Percentiles rank a stretch among this genome's conserved stretches.
These are phyloP conservation scores for Notodonta ziczac DNA, from an alignment of 2,888 invertebrate species.

Conservation along the genomic window DNA sequence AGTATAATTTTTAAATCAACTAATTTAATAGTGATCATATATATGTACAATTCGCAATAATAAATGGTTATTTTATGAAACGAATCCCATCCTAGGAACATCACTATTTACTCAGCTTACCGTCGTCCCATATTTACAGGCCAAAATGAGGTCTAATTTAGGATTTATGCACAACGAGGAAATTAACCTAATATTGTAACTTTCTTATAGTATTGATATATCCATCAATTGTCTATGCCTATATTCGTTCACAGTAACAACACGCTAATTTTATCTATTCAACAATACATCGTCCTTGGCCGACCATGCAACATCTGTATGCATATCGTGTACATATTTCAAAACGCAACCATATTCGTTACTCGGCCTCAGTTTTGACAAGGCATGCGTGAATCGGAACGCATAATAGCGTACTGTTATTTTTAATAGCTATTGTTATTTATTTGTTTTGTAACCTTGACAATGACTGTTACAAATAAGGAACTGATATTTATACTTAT, in stretches of 20 bases:
- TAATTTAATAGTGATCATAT: too few relatives aligned
- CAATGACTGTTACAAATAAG: constrained; percentile 4
- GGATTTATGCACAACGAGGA: too few relatives aligned
- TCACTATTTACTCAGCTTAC: too few relatives aligned
- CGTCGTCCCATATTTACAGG: too few relatives aligned
- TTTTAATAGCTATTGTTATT: neutral
- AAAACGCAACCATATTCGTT: constrained; percentile 4
- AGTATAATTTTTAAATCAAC: neutral
- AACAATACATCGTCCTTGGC: constrained; percentile 4
- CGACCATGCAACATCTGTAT: constrained; percentile 1
- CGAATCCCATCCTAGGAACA: too few relatives aligned
- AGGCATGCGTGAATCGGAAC: neutral
- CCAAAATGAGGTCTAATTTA: too few relatives aligned
- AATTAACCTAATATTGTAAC: too few relatives aligned
- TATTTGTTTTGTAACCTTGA: constrained; percentile 1
- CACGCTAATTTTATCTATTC: neutral
- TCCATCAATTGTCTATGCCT: neutral
- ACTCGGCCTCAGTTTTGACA: constrained; percentile 4
- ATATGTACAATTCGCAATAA: too few relatives aligned
- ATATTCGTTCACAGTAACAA: neutral
- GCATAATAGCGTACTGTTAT: neutral
- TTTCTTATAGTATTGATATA: neutral
- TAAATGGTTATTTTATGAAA: too few relatives aligned
- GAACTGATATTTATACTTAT: neutral
- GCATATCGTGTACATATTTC: constrained; percentile 3